Evolutionary conservation across 2,888 invertebrate species (phyloP).

Genomic region (Drosophila incognita): DNA sequence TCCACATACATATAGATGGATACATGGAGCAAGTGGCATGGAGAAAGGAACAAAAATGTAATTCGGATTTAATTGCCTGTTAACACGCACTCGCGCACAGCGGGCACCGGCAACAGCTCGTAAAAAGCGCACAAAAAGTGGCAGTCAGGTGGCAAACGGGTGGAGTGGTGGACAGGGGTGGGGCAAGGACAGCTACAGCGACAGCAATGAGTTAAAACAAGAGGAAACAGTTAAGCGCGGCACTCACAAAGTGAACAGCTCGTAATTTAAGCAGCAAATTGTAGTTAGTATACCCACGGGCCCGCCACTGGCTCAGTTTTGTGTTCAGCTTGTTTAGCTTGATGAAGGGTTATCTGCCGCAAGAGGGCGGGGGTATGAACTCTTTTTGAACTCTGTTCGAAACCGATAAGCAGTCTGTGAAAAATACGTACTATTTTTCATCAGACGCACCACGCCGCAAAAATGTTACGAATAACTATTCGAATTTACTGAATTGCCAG

Average conservation of each 20-base stretch:
- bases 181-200: constrained; percentile 22
- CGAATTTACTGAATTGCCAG: constrained; percentile 33
- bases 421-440: constrained; percentile 25
- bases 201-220: constrained; percentile 65
- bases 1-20: constrained; percentile 6
- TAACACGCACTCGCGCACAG: constrained; percentile 81
- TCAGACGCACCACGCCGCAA: constrained; percentile 10
- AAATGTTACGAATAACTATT: constrained; percentile 54
- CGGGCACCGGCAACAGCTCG: constrained; percentile 72
- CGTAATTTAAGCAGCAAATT: constrained; percentile 73
- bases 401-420: constrained; percentile 32
- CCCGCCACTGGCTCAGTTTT: constrained; percentile 14
- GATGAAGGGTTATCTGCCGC: constrained; percentile 24
- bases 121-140: constrained; percentile 64
- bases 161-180: constrained; percentile 2
- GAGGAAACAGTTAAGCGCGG: constrained; percentile 70
- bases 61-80: constrained; percentile 81
- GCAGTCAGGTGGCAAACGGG: constrained; percentile 31
- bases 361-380: constrained; percentile 20
- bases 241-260: constrained; percentile 75
- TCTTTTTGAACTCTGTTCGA: constrained; percentile 28
- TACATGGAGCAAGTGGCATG: constrained; percentile 53
- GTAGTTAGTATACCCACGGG: constrained; percentile 37
- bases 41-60: constrained; percentile 76
- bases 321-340: constrained; percentile 35